Percentiles rank a stretch among this genome's conserved stretches.
Evolutionary conservation across 2,888 invertebrate genomes (phyloP).

Genomic region (Idaea biselata): DNA sequence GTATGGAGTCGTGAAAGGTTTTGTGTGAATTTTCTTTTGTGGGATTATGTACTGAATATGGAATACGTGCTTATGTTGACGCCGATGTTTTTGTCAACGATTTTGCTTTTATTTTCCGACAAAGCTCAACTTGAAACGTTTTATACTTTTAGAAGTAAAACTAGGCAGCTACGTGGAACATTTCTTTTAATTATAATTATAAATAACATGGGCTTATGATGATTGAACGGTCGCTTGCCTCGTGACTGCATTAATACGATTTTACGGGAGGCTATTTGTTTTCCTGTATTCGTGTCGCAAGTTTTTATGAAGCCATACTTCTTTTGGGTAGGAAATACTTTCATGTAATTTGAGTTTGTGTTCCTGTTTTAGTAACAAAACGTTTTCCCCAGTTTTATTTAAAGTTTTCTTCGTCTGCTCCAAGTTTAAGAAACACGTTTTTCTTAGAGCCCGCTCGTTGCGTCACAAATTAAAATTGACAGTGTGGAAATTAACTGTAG

Average conservation of each 20-base stretch:
- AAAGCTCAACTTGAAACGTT: background rate
- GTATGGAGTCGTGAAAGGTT: conserved; percentile 1
- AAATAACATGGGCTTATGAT: background rate
- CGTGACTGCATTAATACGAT: background rate
- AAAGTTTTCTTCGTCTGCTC: conserved; percentile 29
- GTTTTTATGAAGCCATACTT: conserved; percentile 9
- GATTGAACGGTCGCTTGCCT: background rate
- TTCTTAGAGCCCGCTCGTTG: conserved; percentile 19
- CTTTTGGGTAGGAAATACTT: conserved; percentile 10
- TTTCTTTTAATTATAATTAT: background rate
- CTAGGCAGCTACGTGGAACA: background rate
- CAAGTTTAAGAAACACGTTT: conserved; percentile 28
- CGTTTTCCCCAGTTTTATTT: conserved; percentile 28
- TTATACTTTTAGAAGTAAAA: background rate
- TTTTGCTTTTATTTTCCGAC: background rate
- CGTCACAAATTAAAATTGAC: conserved; percentile 19
- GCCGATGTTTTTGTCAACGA: background rate
- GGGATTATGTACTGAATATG: conserved; percentile 1
- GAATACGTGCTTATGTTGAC: background rate
- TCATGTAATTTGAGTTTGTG: conserved; percentile 21
- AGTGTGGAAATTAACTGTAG: conserved; percentile 19
- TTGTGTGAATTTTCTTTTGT: conserved; percentile 1
- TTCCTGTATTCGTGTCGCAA: conserved; percentile 4
- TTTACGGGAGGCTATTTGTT: background rate
- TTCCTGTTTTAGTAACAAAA: conserved; percentile 26